Evolutionary conservation across 2,888 invertebrate genomes (phyloP).

Genomic region (Drosophila sordidapex): DNA sequence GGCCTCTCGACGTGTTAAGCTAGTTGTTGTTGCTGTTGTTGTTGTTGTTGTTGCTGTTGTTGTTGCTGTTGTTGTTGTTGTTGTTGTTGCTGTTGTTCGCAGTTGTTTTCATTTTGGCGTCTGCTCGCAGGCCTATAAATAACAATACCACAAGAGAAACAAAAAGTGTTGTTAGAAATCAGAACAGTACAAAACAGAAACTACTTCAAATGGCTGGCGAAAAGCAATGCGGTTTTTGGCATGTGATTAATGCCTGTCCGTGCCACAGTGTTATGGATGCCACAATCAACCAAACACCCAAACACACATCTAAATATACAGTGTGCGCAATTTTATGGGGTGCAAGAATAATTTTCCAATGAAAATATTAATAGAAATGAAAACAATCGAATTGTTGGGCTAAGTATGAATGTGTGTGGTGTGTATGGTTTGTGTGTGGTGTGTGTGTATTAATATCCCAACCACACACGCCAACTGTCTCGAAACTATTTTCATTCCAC

Average conservation of each 20-base stretch:
- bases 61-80: neutral
- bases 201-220: conserved; percentile 57
- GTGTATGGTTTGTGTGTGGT: neutral
- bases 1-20: conserved; percentile 54
- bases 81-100: neutral
- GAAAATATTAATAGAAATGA: conserved; percentile 78
- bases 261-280: conserved; percentile 43
- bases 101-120: conserved; percentile 55
- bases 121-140: conserved; percentile 59
- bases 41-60: neutral
- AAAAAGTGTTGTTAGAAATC: conserved; percentile 31
- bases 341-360: conserved; percentile 74
- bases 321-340: conserved; percentile 65
- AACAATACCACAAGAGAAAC: conserved; percentile 42
- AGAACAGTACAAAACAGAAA: conserved; percentile 43
- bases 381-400: conserved; percentile 58
- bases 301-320: neutral
- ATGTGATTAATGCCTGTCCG: conserved; percentile 78
- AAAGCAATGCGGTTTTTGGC: conserved; percentile 44
- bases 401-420: conserved; percentile 49
- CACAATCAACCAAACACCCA: neutral
- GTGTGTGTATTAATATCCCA: conserved; percentile 1
- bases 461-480: conserved; percentile 27
- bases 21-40: neutral
- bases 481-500: conserved; percentile 55